Evolutionary conservation across 1,140 invertebrate species (phyloP), one percentile per base, ranked within the genome.

Genomic region (Drosophila elegans): DNA sequence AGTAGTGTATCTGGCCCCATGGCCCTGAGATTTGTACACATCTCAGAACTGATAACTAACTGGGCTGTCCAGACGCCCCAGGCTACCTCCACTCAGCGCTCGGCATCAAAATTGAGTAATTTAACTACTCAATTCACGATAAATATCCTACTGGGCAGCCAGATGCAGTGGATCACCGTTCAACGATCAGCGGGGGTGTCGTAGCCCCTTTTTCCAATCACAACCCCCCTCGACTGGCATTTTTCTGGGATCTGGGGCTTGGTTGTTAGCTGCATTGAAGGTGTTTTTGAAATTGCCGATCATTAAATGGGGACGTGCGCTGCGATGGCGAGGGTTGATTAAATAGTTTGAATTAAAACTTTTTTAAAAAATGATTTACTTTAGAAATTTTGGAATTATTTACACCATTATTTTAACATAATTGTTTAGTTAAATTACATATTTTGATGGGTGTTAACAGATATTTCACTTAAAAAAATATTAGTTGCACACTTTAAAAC

Each of bases 241-340:
- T 16, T 42, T 46, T 49, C 38, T 67, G 36, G 36, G 49, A 36
- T 36, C 32, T 27, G 36, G 41, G 36, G 41, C 25, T 49, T 63
- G 60, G 71, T 78, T 66, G 68, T 80, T 85, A 78, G 74, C 66
- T 44, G 59, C 74, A 44, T 86, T 89, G 67, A 69, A 80, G 84
- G 84, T 88, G 84, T 89, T 89, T 85, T 80, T 80, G 80, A 89
- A 89, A 89, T 89, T 89, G 80, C 84, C 84, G 77, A 89, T 89
- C 84, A 89, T 89, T 89, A 89, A 75, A 54, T 74, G 52, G 44
- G 46, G 51, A 82, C 79, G 63, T 69, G 71, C 44, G 60, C 48
- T 25, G 38, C 21, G 25, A 10, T n/a, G 53, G 53, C 83, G 79
- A 83, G 83, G 72, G 84, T 25, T 36, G 41, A 4, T 34, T 13